Conservation (phyloP, 1,140 invertebrate species). For the Acromyrmex echinatior region DNA sequence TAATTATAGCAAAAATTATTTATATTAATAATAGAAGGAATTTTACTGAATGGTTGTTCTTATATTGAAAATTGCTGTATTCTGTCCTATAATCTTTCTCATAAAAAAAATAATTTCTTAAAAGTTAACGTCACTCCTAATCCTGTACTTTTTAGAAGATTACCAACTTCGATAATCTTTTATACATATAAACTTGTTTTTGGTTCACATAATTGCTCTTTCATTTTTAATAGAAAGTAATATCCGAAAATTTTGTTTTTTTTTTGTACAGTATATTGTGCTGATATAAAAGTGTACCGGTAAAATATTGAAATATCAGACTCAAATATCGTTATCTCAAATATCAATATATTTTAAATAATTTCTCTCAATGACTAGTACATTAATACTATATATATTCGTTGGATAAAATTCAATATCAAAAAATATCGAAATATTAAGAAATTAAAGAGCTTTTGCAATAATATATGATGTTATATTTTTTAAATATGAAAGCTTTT, state of each 20-base stretch:
- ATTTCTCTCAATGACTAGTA: neutral
- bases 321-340: slow-evolving; percentile 11
- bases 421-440: slow-evolving; percentile 31
- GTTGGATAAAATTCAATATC: slow-evolving; percentile 19
- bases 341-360: slow-evolving; percentile 27
- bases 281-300: neutral
- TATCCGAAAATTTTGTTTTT: neutral
- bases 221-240: neutral
- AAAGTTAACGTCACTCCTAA: slow-evolving; percentile 41
- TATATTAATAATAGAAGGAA: slow-evolving; percentile 6
- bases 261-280: neutral
- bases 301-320: slow-evolving; percentile 2
- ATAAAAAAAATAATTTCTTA: slow-evolving; percentile 42
- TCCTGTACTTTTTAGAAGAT: slow-evolving; percentile 32
- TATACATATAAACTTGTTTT: neutral
- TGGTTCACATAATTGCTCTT: neutral
- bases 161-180: slow-evolving; percentile 44
- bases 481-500: slow-evolving; percentile 15
- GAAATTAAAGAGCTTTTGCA: neutral
- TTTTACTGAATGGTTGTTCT: neutral
- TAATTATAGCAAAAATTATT: neutral
- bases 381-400: slow-evolving; percentile 1
- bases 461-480: neutral
- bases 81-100: neutral
- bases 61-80: slow-evolving; percentile 3